Base-by-base conservation (phyloP, 2,113 vertebrate species). In the Porphyrio hochstetteri region DNA sequence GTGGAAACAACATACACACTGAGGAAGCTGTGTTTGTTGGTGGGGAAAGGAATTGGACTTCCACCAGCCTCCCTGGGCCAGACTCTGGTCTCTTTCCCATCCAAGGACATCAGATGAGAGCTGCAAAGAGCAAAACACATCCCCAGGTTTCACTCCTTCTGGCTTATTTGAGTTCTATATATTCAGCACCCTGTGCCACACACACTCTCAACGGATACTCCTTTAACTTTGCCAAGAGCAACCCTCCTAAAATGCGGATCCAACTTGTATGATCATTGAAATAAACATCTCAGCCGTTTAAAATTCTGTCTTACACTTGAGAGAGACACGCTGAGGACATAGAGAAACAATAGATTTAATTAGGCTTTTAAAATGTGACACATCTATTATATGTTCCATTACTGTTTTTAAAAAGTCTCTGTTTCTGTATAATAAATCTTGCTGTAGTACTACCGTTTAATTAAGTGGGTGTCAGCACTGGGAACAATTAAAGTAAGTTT, bases 401-500 rank as follows among this genome's bases (percentile, higher is more conserved):
- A 86, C 90, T 71, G 83, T 80, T 84, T 93, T 79, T 16, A 84
- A 90, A 87, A 92, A 91, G 53, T 81, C 82, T 82, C 46, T 53
- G 33, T 68, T 96, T 90, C 86, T 86, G 53, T 94, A 27, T 72
- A 88, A 92, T 92, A 94, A 96, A 93, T 95, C 93, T 92, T 96
- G 68, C 68, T 75, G 12, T 84, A 94, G 77, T 75, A 53, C 80
- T 95, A 84, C 61, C 3, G 3, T 94, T 96, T 96, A 97, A 96
- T 97, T 97, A 95, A 96, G 92, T 86, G 80, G n/a, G 72, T 82
- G 83, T 94, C 90, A 94, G 88, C 90, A 69, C 69, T 92, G 95
- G 95, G 96, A 95, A 95, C 95, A 93, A 96, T 96, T 96, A 96
- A 95, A 95, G 91, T 59, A 82, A 88, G 88, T 95, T 93, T 96